Evolutionary conservation across 1,140 invertebrate species (phyloP), one percentile per base, ranked within the genome.

Genomic region (Drosophila aff.): DNA sequence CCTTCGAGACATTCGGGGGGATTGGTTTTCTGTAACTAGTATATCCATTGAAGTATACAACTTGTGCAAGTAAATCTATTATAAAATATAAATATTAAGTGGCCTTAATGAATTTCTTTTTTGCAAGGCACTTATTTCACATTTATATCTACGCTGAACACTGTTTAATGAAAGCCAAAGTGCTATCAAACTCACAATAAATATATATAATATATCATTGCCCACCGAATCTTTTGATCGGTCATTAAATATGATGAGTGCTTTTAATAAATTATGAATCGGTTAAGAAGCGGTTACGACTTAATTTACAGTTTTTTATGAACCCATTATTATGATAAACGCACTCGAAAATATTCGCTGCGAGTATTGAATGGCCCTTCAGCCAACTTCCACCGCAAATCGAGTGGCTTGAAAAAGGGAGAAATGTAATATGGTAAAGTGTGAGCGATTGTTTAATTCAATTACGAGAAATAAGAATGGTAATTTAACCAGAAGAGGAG

Each of bases 261-360:
- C 21, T 62, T 44, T 53, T 28, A 31, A 28, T 15, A 53, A 53
- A 53, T 68, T 53, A 46, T 68, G 38, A 71, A 71, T 50, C 64
- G 63, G 40, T 68, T 68, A 44, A 67, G 28, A 55, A 38, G 66
- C 63, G 62, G 62, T 69, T 53, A 28, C 46, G 31, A 28, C 63
- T 67, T 55, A 33, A 71, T 71, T 71, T 67, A 46, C 50, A 68
- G 11, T 16, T 55, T 71, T 67, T 68, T 46, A 26, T 49, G 15
- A 4, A 36, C 28, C 28, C 15, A 63, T 44, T 63, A 63, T 36
- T 26, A 40, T 68, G 31, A 71, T 57, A 28, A 71, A 68, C 31
- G 47, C 63, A 13, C 40, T 38, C 31, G 40, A 67, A 33, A 31
- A 65, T 26, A 15, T 44, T 18, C 23, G 3, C 36, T 63, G n/a